These are phyloP conservation scores for Melanotaenia pygmaea DNA, from an alignment of 2,797 vertebrate genomes.

Conservation along the genomic window DNA sequence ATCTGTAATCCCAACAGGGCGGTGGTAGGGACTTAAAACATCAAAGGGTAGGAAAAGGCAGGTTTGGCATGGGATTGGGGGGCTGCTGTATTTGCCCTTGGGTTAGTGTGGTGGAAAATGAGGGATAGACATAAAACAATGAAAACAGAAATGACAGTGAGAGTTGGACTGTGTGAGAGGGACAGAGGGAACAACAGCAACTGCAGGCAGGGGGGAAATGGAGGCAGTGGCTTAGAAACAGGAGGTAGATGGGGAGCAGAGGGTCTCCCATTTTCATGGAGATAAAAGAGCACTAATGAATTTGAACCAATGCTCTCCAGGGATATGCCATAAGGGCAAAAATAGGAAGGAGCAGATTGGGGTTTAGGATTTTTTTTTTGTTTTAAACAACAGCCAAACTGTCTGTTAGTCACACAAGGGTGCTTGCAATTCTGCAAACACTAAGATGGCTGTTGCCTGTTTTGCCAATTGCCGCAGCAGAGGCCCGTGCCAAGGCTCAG, in stretches of 20 bases:
- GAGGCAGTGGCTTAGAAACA: conserved; percentile 61
- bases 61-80: conserved; percentile 56
- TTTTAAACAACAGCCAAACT: conserved; percentile 73
- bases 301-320: conserved; percentile 74
- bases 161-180: conserved; percentile 16
- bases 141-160: conserved; percentile 43
- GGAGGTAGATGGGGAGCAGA: conserved; percentile 70
- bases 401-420: conserved; percentile 60
- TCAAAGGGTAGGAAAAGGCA: conserved; percentile 66
- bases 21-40: conserved; percentile 50
- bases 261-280: conserved; percentile 75
- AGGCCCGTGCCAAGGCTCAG: conserved; percentile 60
- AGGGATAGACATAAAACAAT: conserved; percentile 44
- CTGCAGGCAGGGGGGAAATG: conserved; percentile 42
- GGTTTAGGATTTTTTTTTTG: conserved; percentile 56
- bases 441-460: conserved; percentile 59
- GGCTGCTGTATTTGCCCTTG: conserved; percentile 51
- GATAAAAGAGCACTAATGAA: conserved; percentile 78
- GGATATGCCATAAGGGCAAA: conserved; percentile 73
- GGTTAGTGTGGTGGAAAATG: conserved; percentile 55
- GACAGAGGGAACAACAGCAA: conserved; percentile 14
- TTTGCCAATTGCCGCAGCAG: conserved; percentile 67
- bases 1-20: conserved; percentile 69
- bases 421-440: conserved; percentile 64
- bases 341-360: conserved; percentile 72